Evolutionary conservation across 2,113 vertebrate species (phyloP).

Genomic region (Dromiciops gliroides): DNA sequence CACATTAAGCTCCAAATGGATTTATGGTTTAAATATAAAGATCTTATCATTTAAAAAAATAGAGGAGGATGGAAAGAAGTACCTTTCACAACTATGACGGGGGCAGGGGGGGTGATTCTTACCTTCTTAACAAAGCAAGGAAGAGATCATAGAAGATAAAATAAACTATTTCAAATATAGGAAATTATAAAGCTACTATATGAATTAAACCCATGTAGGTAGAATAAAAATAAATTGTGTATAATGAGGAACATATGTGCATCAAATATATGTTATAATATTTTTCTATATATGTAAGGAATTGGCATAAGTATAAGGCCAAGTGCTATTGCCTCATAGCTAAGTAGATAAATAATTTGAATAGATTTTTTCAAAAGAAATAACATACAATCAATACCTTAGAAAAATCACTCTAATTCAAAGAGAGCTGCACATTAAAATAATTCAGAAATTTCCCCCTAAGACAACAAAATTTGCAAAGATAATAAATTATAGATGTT

Average conservation of each 20-base stretch:
- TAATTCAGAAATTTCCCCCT: not conserved
- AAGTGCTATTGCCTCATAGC: not conserved
- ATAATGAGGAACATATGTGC: not conserved
- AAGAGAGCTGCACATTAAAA: not conserved
- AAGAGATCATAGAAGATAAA: not conserved
- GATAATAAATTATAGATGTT: not conserved
- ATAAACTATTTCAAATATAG: not conserved
- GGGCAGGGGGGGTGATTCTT: not conserved
- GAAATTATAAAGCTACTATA: not conserved
- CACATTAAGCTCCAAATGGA: not conserved
- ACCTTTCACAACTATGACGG: not conserved
- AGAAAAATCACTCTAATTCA: not conserved
- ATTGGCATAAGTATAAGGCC: not conserved
- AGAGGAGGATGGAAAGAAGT: not conserved
- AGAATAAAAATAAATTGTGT: not conserved
- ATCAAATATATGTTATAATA: not conserved
- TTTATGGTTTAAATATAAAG: not conserved
- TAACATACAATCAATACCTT: not conserved
- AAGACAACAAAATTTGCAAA: not conserved
- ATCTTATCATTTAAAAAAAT: not conserved
- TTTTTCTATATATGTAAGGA: not conserved
- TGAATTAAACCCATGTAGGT: not conserved
- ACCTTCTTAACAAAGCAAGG: not conserved
- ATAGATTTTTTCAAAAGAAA: not conserved
- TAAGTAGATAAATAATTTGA: not conserved